Evolutionary conservation across 2,888 invertebrate genomes (phyloP).

Genomic region (Gnatocerus cornutus): DNA sequence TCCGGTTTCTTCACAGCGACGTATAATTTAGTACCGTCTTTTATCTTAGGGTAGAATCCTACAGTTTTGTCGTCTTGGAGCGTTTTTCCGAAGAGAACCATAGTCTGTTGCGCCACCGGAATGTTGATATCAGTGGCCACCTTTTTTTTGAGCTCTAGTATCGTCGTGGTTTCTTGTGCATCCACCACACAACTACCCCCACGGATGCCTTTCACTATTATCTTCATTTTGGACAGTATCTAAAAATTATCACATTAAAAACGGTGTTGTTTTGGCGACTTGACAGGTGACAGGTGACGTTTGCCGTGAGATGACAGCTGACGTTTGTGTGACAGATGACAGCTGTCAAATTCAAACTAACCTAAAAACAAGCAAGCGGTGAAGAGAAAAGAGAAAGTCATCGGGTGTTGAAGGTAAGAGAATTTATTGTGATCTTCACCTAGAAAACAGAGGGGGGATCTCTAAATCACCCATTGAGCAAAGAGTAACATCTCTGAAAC

Average conservation of each 20-base stretch:
- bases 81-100: slow-evolving; percentile 81
- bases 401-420: no score
- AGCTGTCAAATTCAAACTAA: not conserved
- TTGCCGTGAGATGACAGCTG: not conserved
- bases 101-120: slow-evolving; percentile 80
- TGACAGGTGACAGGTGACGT: not conserved
- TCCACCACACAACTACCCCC: slow-evolving; percentile 81
- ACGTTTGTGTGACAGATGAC: not conserved
- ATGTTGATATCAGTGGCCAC: slow-evolving; percentile 78
- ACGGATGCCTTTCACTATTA: slow-evolving; percentile 82
- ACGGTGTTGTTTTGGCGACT: not conserved
- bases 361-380: no score
- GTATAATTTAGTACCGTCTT: slow-evolving; percentile 84
- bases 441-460: no score
- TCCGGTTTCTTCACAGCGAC: slow-evolving; percentile 81
- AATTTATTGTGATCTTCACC: no score
- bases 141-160: slow-evolving; percentile 81
- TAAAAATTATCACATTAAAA: slow-evolving; percentile 11
- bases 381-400: no score
- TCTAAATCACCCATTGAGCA: no score
- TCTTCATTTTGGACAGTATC: slow-evolving; percentile 75
- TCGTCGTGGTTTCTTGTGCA: slow-evolving; percentile 76
- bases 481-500: no score
- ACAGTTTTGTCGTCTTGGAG: slow-evolving; percentile 82
- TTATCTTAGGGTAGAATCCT: slow-evolving; percentile 81